Evolutionary conservation across 1,140 invertebrate species (phyloP).

Genomic region (Vanessa tameamea): DNA sequence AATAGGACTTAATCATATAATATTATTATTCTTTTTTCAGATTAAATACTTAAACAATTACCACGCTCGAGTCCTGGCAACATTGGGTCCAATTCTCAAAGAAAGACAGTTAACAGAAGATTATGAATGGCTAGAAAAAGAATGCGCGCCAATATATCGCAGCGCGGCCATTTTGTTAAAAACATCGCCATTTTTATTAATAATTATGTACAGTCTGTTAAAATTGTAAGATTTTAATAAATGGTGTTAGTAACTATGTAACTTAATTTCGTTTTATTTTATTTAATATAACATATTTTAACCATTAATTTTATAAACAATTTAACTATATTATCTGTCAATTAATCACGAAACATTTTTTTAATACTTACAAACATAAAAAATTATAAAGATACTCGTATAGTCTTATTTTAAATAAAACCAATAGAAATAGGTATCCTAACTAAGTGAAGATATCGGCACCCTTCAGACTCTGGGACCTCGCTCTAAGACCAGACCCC

Average conservation of each 20-base stretch:
- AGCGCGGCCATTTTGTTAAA: constrained; percentile 51
- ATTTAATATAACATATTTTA: too few species aligned
- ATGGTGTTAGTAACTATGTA: background rate
- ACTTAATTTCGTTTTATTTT: too few species aligned
- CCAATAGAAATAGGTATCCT: too few species aligned
- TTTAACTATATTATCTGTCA: too few species aligned
- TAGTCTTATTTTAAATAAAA: too few species aligned
- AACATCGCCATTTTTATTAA: constrained; percentile 48
- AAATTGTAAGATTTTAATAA: constrained; percentile 5
- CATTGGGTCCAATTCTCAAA: constrained; percentile 86
- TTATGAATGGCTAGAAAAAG: constrained; percentile 87
- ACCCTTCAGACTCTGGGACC: too few species aligned
- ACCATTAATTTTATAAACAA: too few species aligned
- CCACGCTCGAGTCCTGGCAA: constrained; percentile 86
- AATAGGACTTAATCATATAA: background rate
- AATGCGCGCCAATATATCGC: constrained; percentile 75
- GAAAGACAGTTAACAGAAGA: constrained; percentile 83
- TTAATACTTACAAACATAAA: too few species aligned
- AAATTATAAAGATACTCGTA: too few species aligned
- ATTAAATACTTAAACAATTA: constrained; percentile 89
- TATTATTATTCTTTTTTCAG: constrained; percentile 52
- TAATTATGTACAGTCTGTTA: constrained; percentile 29
- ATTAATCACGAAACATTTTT: too few species aligned
- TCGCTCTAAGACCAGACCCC: too few species aligned
- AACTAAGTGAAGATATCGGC: too few species aligned